These are phyloP conservation scores for Pomacea maculata DNA, from an alignment of 1,140 invertebrate species.

Conservation along the genomic window DNA sequence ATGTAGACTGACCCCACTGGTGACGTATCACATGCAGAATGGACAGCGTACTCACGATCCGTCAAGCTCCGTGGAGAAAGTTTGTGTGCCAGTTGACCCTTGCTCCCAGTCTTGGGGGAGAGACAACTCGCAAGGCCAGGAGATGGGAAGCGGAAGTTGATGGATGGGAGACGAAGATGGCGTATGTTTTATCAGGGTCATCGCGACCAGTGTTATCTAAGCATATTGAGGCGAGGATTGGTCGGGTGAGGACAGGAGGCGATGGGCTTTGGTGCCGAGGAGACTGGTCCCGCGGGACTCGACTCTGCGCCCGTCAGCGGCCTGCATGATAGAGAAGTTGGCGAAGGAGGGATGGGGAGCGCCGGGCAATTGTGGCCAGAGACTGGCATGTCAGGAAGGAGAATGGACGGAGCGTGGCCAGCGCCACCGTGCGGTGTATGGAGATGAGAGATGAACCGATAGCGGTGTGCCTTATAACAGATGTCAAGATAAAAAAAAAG, in stretches of 20 bases:
- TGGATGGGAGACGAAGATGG: not conserved
- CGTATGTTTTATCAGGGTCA: slow-evolving; percentile 12
- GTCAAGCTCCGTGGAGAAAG: too few relatives aligned
- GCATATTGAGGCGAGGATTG: slow-evolving; percentile 3
- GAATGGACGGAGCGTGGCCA: too few relatives aligned
- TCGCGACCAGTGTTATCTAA: slow-evolving; percentile 6
- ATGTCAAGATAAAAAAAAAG: too few relatives aligned
- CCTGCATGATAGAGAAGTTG: too few relatives aligned
- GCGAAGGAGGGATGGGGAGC: too few relatives aligned
- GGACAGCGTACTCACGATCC: not conserved
- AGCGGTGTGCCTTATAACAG: too few relatives aligned
- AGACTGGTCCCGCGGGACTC: not conserved
- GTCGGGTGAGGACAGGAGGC: not conserved
- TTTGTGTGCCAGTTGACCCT: slow-evolving; percentile 6
- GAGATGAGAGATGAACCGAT: too few relatives aligned
- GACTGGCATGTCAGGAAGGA: too few relatives aligned
- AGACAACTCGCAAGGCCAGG: not conserved
- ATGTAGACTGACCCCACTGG: not conserved
- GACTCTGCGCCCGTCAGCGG: too few relatives aligned
- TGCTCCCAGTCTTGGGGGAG: not conserved
- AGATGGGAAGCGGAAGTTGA: slow-evolving; percentile 5
- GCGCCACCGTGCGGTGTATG: too few relatives aligned
- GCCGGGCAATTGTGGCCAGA: too few relatives aligned
- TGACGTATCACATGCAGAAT: not conserved
- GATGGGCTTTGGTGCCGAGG: not conserved